Percentiles rank a stretch among this genome's conserved stretches.
Conservation (phyloP, 2,888 invertebrate species). For the Rhingia rostrata region DNA sequence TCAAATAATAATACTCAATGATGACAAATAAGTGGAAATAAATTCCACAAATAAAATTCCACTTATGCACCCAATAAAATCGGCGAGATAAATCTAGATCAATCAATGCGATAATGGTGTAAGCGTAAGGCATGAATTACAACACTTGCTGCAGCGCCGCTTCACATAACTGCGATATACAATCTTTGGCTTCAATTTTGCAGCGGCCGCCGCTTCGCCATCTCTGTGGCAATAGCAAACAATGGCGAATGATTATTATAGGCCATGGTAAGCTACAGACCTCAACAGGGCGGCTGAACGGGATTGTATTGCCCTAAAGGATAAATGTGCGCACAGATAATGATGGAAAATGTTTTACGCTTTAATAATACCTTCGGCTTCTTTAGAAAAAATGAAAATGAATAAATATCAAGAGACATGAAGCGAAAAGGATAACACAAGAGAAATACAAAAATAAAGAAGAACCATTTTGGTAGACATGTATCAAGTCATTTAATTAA, state of each 20-base stretch:
- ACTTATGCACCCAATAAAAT: conserved; percentile 72
- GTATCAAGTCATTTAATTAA: not conserved
- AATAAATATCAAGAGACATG: conserved; percentile 2
- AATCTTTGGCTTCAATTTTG: conserved; percentile 62
- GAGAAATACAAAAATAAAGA: not conserved
- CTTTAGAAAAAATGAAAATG: conserved; percentile 38
- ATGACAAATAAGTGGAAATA: conserved; percentile 56
- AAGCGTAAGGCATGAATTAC: conserved; percentile 55
- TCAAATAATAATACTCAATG: conserved; percentile 56
- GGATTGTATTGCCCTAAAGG: conserved; percentile 63
- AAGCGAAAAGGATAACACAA: conserved; percentile 18
- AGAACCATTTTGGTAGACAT: not conserved
- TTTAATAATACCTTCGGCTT: conserved; percentile 66
- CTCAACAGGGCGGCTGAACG: conserved; percentile 13
- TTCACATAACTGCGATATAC: conserved; percentile 3
- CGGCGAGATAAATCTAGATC: conserved; percentile 63
- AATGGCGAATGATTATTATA: conserved; percentile 65
- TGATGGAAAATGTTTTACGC: conserved; percentile 67
- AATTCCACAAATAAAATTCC: conserved; percentile 63
- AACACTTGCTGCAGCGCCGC: conserved; percentile 27
- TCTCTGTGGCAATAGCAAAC: conserved; percentile 63
- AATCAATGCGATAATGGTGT: conserved; percentile 59
- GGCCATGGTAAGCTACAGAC: conserved; percentile 31
- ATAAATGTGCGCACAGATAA: conserved; percentile 63
- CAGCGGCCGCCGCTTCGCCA: conserved; percentile 25